Evolutionary conservation across 2,113 vertebrate genomes (phyloP).

Genomic region (Lycaon pictus): DNA sequence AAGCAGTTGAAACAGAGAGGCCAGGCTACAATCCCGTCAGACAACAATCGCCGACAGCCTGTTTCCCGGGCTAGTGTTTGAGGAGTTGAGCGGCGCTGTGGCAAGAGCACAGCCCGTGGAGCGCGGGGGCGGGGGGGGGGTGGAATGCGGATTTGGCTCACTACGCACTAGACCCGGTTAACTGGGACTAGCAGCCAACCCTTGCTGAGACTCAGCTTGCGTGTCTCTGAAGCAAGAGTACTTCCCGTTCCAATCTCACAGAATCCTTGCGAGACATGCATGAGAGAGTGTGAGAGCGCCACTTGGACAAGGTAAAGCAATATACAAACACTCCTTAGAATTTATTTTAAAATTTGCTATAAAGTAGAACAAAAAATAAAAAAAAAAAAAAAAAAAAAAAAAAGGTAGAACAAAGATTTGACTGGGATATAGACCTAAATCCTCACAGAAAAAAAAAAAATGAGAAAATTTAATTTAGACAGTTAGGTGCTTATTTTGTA

Average conservation of each 20-base stretch:
- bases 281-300: background rate
- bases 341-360: background rate
- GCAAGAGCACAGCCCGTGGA: background rate
- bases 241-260: background rate
- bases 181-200: background rate
- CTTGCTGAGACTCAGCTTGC: background rate
- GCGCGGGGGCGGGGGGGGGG: background rate
- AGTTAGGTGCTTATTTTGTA: background rate
- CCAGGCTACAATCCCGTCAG: background rate
- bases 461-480: background rate
- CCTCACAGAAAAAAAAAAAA: background rate
- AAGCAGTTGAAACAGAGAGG: background rate
- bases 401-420: background rate
- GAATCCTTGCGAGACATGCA: background rate
- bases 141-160: background rate
- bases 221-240: background rate
- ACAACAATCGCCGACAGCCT: background rate
- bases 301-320: background rate
- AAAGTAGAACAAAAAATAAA: background rate
- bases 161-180: background rate
- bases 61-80: background rate
- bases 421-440: background rate
- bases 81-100: background rate
- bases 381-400: too few species aligned
- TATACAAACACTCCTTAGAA: background rate